These are phyloP conservation scores for Tetrapedia diversipes DNA, from an alignment of 2,888 invertebrate species.

Conservation along the genomic window DNA sequence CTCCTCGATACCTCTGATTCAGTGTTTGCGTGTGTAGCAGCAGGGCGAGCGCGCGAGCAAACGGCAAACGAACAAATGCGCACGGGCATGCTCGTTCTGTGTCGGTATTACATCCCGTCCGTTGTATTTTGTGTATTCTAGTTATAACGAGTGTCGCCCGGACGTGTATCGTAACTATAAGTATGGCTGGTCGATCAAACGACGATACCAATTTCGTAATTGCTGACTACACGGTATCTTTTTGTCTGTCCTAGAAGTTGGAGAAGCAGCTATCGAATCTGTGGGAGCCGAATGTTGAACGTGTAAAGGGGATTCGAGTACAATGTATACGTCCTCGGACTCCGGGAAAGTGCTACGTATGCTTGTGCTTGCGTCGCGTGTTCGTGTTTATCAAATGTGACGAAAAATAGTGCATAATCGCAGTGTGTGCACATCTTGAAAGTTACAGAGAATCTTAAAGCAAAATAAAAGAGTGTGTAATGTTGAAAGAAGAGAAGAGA, in stretches of 20 bases:
- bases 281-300: constrained; percentile 19
- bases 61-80: constrained; percentile 58
- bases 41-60: constrained; percentile 54
- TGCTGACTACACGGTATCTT: constrained; percentile 38
- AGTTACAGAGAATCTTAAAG: constrained; percentile 20
- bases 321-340: constrained; percentile 37
- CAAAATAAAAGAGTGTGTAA: not conserved
- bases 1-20: constrained; percentile 45
- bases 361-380: constrained; percentile 15
- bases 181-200: constrained; percentile 37
- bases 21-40: constrained; percentile 37
- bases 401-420: constrained; percentile 42
- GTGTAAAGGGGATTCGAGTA: constrained; percentile 31
- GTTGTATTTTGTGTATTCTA: constrained; percentile 51
- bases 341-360: constrained; percentile 33
- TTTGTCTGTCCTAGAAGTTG: constrained; percentile 16
- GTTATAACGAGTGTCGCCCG: constrained; percentile 34
- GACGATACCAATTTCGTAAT: constrained; percentile 36
- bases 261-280: constrained; percentile 34
- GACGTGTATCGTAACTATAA: constrained; percentile 35
- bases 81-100: constrained; percentile 55
- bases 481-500: constrained; percentile 5
- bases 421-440: constrained; percentile 9
- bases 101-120: constrained; percentile 51
- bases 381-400: constrained; percentile 55